Evolutionary conservation across 2,113 vertebrate species (phyloP).

Genomic region (Oryctolagus cuniculus): mOryCun1.1 NC_091433.1:79779501-79780000

Average conservation of each 20-base stretch:
- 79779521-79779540: not conserved
- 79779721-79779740: not conserved
- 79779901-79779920: not conserved
- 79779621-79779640: not conserved
- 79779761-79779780: not conserved
- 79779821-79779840: not conserved
- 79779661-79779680: not conserved
- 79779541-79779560: not conserved
- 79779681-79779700: not conserved
- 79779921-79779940: not conserved
- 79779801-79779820: not conserved
- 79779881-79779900: slow-evolving; percentile 4
- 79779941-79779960: not conserved
- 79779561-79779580: not conserved
- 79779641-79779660: not conserved
- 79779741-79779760: not conserved
- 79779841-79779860: not conserved
- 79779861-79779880: slow-evolving; percentile 3
- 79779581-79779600: not conserved
- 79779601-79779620: not conserved
- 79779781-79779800: not conserved
- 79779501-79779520: not conserved
- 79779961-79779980: not conserved
- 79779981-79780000: not conserved
- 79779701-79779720: not conserved